phyloP scores from a whole-genome alignment of 2,113 vertebrate species.

The Calidris pygmaea region DNA sequence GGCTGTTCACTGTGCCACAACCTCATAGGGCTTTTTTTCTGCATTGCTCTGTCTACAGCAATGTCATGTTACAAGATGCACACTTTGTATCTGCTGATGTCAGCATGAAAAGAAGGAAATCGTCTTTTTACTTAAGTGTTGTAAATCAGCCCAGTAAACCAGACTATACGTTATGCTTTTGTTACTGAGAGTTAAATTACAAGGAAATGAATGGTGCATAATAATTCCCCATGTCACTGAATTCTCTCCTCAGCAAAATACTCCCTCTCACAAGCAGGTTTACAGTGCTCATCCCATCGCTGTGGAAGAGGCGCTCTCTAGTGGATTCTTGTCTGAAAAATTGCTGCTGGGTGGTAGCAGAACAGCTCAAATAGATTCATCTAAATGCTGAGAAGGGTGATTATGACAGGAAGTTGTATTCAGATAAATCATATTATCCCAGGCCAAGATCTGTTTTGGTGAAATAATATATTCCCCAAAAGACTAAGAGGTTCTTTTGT shows the following conservation, averaged over 20 bases:
- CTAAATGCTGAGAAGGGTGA: background rate
- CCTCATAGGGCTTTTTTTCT: background rate
- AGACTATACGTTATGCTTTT: slow-evolving; percentile 72
- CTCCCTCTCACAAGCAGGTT: background rate
- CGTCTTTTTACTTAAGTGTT: slow-evolving; percentile 61
- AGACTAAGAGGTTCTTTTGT: background rate
- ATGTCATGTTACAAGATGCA: background rate
- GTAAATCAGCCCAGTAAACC: slow-evolving; percentile 75
- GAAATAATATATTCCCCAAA: background rate
- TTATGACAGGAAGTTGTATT: background rate
- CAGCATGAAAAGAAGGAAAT: slow-evolving; percentile 69
- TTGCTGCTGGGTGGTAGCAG: background rate
- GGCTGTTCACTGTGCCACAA: background rate
- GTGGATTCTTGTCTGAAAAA: slow-evolving; percentile 28
- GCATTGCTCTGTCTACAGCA: background rate
- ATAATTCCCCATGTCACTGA: slow-evolving; percentile 68
- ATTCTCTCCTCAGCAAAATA: slow-evolving; percentile 39
- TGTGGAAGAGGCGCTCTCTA: slow-evolving; percentile 68
- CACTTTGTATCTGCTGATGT: slow-evolving; percentile 60
- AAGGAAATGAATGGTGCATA: slow-evolving; percentile 75
- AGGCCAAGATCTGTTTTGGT: background rate
- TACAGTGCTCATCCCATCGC: background rate
- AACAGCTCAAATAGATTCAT: background rate
- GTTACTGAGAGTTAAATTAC: slow-evolving; percentile 75
- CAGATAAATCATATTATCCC: background rate